phyloP scores from a whole-genome alignment of 2,113 vertebrate genomes.

The Toxostoma redivivum region DNA sequence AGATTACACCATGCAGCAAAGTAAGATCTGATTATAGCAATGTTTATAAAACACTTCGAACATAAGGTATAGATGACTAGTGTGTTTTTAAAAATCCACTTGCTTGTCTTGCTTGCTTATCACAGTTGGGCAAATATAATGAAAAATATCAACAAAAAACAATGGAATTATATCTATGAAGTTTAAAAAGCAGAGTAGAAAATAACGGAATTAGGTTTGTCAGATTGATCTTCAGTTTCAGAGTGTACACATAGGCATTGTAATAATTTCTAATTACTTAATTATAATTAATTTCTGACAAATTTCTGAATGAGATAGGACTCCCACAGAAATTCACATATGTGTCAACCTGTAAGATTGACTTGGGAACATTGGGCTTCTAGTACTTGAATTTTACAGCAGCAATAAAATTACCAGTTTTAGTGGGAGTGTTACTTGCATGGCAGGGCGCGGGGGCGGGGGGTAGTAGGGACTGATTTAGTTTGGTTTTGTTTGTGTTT shows the following conservation, averaged over 20 bases:
- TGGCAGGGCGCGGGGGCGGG: accelerated
- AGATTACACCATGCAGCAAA: not conserved
- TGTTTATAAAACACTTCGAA: not conserved
- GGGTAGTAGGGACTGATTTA: accelerated
- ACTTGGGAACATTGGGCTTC: not conserved
- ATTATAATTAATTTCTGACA: not conserved
- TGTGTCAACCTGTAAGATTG: not conserved
- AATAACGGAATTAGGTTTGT: not conserved
- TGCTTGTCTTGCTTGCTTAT: not conserved
- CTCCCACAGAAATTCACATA: not conserved
- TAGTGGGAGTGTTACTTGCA: too few relatives aligned
- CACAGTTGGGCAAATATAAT: not conserved
- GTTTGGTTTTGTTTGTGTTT: not conserved
- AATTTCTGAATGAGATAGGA: not conserved
- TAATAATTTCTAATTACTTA: not conserved
- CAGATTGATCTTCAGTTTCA: not conserved
- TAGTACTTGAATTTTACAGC: not conserved
- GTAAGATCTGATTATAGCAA: not conserved
- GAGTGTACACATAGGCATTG: not conserved
- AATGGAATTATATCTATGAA: not conserved
- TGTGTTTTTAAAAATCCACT: not conserved
- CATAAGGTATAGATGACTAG: not conserved
- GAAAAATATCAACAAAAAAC: not conserved
- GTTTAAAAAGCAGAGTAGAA: not conserved
- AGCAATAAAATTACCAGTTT: not conserved